Percentiles rank a stretch among this genome's conserved stretches.
Evolutionary conservation across 2,888 invertebrate genomes (phyloP).

Genomic region (Leptura quadrifasciata): DNA sequence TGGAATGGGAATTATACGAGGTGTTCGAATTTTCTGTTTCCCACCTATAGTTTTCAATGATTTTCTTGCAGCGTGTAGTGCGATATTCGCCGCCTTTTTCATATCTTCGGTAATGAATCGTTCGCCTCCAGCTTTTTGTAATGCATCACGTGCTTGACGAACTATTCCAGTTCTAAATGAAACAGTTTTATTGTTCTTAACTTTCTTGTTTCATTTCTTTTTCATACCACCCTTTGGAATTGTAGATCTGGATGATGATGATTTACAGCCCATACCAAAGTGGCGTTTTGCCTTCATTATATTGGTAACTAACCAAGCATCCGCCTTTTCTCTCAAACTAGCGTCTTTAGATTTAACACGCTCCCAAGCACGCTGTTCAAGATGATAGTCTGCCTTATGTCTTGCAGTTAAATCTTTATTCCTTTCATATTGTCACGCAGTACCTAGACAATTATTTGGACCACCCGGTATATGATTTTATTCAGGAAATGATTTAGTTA

Average conservation of each 20-base stretch:
- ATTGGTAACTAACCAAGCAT: conserved; percentile 61
- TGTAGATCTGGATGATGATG: not conserved
- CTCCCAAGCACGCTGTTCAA: conserved; percentile 65
- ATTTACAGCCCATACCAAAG: conserved; percentile 37
- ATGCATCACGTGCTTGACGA: not conserved
- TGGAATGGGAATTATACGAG: conserved; percentile 34
- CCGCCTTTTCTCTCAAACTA: conserved; percentile 63
- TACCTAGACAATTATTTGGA: too few species aligned
- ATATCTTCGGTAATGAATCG: too few species aligned
- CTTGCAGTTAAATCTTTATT: conserved; percentile 54
- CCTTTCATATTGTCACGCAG: too few species aligned
- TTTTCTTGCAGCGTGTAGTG: not conserved
- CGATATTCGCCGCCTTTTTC: too few species aligned
- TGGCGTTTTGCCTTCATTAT: conserved; percentile 43
- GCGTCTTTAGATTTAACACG: conserved; percentile 47
- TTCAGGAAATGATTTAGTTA: too few species aligned
- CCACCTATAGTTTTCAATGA: not conserved
- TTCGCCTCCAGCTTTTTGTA: not conserved
- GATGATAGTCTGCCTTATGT: conserved; percentile 66
- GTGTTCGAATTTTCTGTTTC: conserved; percentile 13
- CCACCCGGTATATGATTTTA: too few species aligned
- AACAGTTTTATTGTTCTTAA: not conserved
- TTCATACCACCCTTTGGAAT: not conserved
- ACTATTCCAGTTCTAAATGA: conserved; percentile 10
- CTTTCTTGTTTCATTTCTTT: not conserved